These are phyloP conservation scores for Halyomorpha halys DNA, from an alignment of 1,140 invertebrate genomes.

Conservation along the genomic window DNA sequence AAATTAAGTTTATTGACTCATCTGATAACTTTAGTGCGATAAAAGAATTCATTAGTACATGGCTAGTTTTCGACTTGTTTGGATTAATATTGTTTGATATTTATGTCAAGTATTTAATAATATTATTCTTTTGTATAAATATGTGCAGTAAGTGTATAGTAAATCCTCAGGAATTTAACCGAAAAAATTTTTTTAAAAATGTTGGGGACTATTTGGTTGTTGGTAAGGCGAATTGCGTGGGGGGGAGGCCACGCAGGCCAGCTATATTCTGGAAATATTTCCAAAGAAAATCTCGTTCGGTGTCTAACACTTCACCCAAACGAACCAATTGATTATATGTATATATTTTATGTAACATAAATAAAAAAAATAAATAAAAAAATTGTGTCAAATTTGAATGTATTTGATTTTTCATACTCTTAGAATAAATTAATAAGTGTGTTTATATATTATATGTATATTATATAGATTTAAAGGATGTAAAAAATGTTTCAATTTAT, in stretches of 20 bases:
- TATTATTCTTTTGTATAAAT: no score
- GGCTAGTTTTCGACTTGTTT: no score
- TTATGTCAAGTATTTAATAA: no score
- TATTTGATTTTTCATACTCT: conserved; percentile 25
- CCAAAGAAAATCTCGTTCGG: conserved; percentile 11
- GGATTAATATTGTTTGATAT: no score
- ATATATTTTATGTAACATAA: conserved; percentile 24
- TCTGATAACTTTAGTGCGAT: no score
- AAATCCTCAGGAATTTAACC: background rate
- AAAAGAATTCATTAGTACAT: no score
- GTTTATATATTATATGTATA: conserved; percentile 22
- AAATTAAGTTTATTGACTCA: no score
- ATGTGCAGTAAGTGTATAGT: background rate
- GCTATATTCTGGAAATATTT: conserved; percentile 7
- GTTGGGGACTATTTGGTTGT: background rate
- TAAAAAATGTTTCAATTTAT: conserved; percentile 25
- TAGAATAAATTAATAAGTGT: conserved; percentile 14
- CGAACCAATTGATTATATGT: conserved; percentile 23
- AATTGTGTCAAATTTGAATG: conserved; percentile 24
- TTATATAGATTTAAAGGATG: conserved; percentile 14
- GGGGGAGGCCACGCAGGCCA: conserved; percentile 4
- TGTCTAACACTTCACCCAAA: conserved; percentile 13
- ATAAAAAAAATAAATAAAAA: conserved; percentile 16
- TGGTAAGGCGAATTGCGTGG: background rate
- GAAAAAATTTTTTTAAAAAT: no score